phyloP scores from a whole-genome alignment of 2,797 vertebrate genomes.

The Pipistrellus kuhlii region DNA sequence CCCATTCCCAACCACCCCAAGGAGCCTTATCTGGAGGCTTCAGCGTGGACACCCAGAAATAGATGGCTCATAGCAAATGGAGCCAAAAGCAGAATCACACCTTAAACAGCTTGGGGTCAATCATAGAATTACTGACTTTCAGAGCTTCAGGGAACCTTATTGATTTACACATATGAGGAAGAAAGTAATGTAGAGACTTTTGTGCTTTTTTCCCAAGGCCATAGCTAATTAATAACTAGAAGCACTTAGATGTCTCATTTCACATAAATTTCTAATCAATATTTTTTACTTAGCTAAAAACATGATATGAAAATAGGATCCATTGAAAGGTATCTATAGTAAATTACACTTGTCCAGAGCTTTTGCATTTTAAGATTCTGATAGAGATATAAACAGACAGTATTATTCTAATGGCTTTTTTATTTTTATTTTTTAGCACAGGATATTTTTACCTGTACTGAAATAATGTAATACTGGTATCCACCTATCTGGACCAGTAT shows the following conservation, averaged over 20 bases:
- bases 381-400: background rate
- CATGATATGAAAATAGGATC: background rate
- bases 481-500: background rate
- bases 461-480: background rate
- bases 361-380: slow-evolving; percentile 6
- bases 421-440: background rate
- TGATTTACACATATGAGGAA: background rate
- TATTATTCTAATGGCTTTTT: background rate
- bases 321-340: background rate
- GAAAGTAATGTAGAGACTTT: background rate
- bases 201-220: background rate
- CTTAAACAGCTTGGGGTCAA: background rate
- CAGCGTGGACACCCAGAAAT: background rate
- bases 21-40: background rate
- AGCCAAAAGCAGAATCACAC: background rate
- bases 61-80: background rate
- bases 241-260: background rate
- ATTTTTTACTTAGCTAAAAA: slow-evolving; percentile 40
- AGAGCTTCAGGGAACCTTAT: background rate
- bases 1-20: background rate
- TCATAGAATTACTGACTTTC: background rate
- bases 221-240: slow-evolving; percentile 32
- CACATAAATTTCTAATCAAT: background rate
- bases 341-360: background rate
- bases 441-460: background rate